Base-by-base conservation (phyloP, 2,888 invertebrate species). In the Lasioglossum figueresi region DNA sequence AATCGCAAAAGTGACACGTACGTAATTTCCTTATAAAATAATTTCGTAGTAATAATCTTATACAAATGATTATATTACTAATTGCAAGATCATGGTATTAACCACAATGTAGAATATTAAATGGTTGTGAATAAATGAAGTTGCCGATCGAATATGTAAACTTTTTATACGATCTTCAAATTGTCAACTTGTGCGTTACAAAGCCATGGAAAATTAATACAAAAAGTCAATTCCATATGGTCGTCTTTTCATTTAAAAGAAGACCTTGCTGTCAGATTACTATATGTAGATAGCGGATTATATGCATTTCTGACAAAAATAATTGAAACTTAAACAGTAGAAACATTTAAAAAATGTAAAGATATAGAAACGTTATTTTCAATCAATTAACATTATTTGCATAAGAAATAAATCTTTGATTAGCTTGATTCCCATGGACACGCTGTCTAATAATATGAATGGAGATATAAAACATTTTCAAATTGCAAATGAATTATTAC, bases 1-100 rank as follows among this genome's bases (percentile, higher is more conserved):
- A 37, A 59, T 27, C 82, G 72, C 23, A 34, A 73, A 27, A 73
- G 59, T 68, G 56, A 70, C 83, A 52, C 70, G 31, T 37, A 31
- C 23, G 8, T 23, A 52, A 23, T 52, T 52, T 23, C 3, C 12
- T n/a, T n/a, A 3, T 56, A n/a, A 12, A 56, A 56, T n/a, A 56
- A n/a, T 19, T 12, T 10, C 2, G n/a, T 27, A 56, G n/a, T 27
- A 56, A 48, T 5, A 48, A 19, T 48, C 10, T n/a, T 56, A 40
- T 40, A 40, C 12, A 40, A 40, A 12, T 40, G 2, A 12, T 37
- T 37, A 37, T 37, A 37, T 37, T 6, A 0, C 0, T 37, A 37
- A 37, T 37, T 37, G 8, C 37, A 37, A 8, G 37, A 37, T 37
- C 6, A 37, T 37, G 37, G 6, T 37, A 8, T 8, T 40, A 40